Percentiles rank a stretch among this genome's conserved stretches.
Conservation (phyloP, 2,113 vertebrate species). For the Prietella phreatophila region DNA sequence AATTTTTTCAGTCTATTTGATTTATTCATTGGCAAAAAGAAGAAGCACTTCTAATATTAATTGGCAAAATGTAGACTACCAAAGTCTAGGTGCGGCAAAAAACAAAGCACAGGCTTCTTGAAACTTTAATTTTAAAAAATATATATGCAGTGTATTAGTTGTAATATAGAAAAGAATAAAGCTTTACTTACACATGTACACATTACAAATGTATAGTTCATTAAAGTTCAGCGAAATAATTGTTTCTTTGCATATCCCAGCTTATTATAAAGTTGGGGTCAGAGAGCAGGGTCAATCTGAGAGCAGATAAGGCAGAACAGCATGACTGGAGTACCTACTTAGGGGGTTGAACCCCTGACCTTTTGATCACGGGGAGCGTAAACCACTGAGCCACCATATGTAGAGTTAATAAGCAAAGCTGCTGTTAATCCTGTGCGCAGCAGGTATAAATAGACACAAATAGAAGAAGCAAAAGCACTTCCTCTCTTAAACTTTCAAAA, state of each 20-base stretch:
- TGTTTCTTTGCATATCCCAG: too few relatives aligned
- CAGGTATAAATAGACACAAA: not conserved
- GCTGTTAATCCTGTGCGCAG: not conserved
- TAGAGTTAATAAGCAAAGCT: constrained; percentile 6
- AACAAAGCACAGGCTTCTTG: not conserved
- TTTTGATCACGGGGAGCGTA: too few relatives aligned
- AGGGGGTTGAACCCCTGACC: too few relatives aligned
- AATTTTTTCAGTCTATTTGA: not conserved
- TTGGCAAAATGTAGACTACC: not conserved
- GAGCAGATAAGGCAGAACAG: too few relatives aligned
- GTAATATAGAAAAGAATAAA: too few relatives aligned
- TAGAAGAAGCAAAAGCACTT: not conserved
- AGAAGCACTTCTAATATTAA: not conserved
- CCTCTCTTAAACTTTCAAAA: not conserved
- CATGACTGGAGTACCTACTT: too few relatives aligned
- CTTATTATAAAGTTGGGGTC: too few relatives aligned
- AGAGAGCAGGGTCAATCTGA: too few relatives aligned
- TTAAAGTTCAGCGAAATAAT: not conserved
- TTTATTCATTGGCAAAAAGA: not conserved
- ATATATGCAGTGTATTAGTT: too few relatives aligned
- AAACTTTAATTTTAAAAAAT: not conserved
- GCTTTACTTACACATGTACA: too few relatives aligned
- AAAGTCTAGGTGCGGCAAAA: not conserved
- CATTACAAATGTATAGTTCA: too few relatives aligned
- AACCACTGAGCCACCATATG: not conserved